phyloP scores from a whole-genome alignment of 2,797 vertebrate genomes.

The Sebastes glaucus region DNA sequence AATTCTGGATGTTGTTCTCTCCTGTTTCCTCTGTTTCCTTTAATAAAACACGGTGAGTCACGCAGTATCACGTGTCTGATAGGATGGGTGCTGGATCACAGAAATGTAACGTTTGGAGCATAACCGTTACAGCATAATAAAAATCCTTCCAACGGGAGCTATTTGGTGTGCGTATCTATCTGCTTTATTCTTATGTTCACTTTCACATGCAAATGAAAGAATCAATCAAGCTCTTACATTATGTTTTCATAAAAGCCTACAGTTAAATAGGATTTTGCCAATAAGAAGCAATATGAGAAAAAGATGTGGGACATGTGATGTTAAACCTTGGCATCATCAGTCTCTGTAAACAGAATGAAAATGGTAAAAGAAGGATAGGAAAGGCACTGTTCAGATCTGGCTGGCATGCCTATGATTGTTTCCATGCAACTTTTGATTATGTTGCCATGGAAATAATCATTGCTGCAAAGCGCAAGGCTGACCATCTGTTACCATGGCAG shows the following conservation, averaged over 20 bases:
- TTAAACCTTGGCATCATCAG: background rate
- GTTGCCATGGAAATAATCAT: conserved; percentile 66
- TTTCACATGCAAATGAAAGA: background rate
- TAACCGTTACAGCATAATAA: no score
- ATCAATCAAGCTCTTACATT: background rate
- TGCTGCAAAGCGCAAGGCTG: conserved; percentile 15
- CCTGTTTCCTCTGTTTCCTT: background rate
- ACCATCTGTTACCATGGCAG: conserved; percentile 53
- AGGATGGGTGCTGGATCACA: no score
- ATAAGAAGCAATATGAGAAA: background rate
- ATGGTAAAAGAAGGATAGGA: background rate
- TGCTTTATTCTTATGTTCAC: background rate
- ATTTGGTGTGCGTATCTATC: no score
- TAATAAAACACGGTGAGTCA: no score
- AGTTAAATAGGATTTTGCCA: background rate
- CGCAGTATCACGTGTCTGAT: no score
- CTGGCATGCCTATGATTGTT: conserved; percentile 42
- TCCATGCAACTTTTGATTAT: conserved; percentile 57
- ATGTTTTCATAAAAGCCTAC: background rate
- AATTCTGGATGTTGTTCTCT: background rate
- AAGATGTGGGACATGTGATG: background rate
- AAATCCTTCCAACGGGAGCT: no score
- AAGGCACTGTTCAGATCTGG: conserved; percentile 15
- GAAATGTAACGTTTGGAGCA: no score
- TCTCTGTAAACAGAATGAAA: background rate